phyloP scores from a whole-genome alignment of 2,797 vertebrate genomes.

The Notoglanidium macrostoma region DNA sequence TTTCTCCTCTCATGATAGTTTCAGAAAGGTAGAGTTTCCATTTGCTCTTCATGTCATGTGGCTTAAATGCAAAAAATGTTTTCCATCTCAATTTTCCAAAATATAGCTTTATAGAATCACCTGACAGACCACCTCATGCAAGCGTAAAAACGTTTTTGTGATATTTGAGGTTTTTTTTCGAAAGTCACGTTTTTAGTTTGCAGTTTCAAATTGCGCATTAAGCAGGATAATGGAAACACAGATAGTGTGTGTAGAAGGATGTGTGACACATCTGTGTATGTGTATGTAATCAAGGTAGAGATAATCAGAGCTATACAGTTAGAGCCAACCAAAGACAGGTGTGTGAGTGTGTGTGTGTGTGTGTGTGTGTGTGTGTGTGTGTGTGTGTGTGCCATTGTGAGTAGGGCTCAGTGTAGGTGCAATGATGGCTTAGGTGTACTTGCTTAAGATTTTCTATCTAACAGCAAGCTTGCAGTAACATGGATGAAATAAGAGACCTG shows the following conservation, averaged over 20 bases:
- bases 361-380: neutral
- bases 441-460: neutral
- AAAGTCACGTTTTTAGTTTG: too few species aligned
- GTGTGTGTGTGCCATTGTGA: neutral
- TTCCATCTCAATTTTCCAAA: too few species aligned
- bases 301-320: constrained; percentile 17
- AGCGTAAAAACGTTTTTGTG: too few species aligned
- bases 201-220: too few species aligned
- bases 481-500: neutral
- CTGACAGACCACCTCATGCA: too few species aligned
- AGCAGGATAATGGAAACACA: neutral
- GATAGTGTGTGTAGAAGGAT: constrained; percentile 7
- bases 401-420: neutral
- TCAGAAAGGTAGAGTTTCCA: too few species aligned
- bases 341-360: neutral
- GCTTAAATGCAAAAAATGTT: too few species aligned
- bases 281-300: constrained; percentile 23
- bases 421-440: neutral
- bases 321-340: constrained; percentile 20
- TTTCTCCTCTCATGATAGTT: too few species aligned
- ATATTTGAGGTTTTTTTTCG: too few species aligned
- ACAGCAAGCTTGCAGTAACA: neutral
- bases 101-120: too few species aligned
- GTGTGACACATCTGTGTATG: constrained; percentile 17
- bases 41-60: too few species aligned